These are phyloP conservation scores for Meloe dianella DNA, from an alignment of 2,888 invertebrate species.

Conservation along the genomic window DNA sequence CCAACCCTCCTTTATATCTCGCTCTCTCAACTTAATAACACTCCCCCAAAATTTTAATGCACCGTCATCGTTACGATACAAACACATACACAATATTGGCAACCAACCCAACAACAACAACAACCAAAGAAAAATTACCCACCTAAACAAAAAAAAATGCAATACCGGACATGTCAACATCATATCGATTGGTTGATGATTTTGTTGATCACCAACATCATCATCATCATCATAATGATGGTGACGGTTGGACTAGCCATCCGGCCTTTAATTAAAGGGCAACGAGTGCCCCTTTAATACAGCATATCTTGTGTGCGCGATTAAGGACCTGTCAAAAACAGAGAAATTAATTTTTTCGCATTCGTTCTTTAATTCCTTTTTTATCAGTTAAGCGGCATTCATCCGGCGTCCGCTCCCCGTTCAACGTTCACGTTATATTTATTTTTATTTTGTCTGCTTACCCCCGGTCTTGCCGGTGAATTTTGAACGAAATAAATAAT, in stretches of 20 bases:
- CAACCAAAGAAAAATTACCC: slow-evolving; percentile 4
- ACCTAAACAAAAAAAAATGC: slow-evolving; percentile 6
- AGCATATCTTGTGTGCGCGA: slow-evolving; percentile 58
- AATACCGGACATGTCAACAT: background rate
- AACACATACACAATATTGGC: background rate
- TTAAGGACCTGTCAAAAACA: slow-evolving; percentile 63
- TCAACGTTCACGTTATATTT: slow-evolving; percentile 30
- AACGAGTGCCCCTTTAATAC: slow-evolving; percentile 59
- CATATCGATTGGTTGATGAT: background rate
- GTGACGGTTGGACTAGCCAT: slow-evolving; percentile 31
- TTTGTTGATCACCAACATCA: background rate
- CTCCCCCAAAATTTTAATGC: slow-evolving; percentile 29
- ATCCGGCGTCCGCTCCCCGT: slow-evolving; percentile 48
- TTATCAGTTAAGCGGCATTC: slow-evolving; percentile 62
- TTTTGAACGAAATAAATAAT: slow-evolving; percentile 4
- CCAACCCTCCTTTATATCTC: slow-evolving; percentile 38
- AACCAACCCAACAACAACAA: slow-evolving; percentile 8
- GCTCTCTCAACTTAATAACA: slow-evolving; percentile 40
- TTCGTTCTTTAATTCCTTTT: slow-evolving; percentile 62
- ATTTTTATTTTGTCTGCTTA: slow-evolving; percentile 34
- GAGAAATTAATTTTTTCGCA: slow-evolving; percentile 62
- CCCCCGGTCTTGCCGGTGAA: slow-evolving; percentile 33
- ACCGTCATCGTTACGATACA: slow-evolving; percentile 11
- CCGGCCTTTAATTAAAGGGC: slow-evolving; percentile 56
- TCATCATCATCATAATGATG: background rate